phyloP scores from a whole-genome alignment of 2,888 invertebrate genomes.

The Melanchra persicariae region DNA sequence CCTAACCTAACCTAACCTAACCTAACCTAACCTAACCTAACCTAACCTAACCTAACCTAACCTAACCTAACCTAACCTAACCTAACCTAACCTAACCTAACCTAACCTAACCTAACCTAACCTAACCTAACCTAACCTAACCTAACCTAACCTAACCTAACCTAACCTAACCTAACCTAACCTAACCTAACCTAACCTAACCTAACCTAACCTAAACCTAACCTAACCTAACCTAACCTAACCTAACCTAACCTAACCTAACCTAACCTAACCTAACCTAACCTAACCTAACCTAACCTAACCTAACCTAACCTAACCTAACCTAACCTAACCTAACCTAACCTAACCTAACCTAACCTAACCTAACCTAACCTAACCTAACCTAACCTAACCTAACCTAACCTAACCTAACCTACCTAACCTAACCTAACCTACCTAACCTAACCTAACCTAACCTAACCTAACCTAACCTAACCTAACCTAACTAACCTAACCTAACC shows the following conservation, averaged over 20 bases:
- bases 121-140: conserved; percentile 10
- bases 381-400: conserved; percentile 48
- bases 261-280: conserved; percentile 31
- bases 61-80: too few relatives aligned
- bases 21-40: too few relatives aligned
- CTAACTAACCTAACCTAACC: conserved; percentile 41
- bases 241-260: conserved; percentile 20
- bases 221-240: conserved; percentile 12
- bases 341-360: conserved; percentile 54
- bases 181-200: conserved; percentile 41
- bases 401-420: conserved; percentile 52
- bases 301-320: conserved; percentile 2
- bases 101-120: too few relatives aligned
- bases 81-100: too few relatives aligned
- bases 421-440: conserved; percentile 48
- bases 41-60: too few relatives aligned
- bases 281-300: conserved; percentile 36
- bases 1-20: too few relatives aligned
- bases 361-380: conserved; percentile 64
- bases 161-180: conserved; percentile 41
- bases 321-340: background rate
- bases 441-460: conserved; percentile 42
- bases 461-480: conserved; percentile 38
- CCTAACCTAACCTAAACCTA: conserved; percentile 38
- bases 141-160: conserved; percentile 39